Evolutionary conservation across 2,888 invertebrate species (phyloP).

Genomic region (Timema podura): DNA sequence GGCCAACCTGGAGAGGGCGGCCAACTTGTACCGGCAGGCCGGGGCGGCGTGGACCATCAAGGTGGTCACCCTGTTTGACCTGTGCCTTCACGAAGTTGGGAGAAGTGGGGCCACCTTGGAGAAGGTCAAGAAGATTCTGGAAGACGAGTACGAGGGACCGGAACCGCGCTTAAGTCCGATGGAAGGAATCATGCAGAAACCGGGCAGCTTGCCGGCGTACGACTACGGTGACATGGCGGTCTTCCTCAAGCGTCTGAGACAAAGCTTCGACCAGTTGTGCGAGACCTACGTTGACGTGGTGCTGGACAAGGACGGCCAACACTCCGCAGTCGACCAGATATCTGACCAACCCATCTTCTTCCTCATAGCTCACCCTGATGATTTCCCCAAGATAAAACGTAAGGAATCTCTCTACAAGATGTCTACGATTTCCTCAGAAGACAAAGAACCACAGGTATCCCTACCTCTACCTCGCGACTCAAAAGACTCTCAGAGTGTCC

Average conservation of each 20-base stretch:
- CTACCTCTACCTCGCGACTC: too few species aligned
- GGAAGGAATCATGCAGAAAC: conserved; percentile 30
- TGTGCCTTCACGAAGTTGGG: conserved; percentile 67
- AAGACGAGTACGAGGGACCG: conserved; percentile 29
- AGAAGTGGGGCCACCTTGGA: conserved; percentile 40
- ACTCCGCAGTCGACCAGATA: conserved; percentile 43
- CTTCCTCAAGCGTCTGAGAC: conserved; percentile 38
- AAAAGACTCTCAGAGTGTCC: not conserved
- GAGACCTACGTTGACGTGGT: conserved; percentile 50
- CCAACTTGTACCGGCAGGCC: conserved; percentile 88
- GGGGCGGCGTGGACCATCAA: conserved; percentile 89
- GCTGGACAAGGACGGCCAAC: conserved; percentile 47
- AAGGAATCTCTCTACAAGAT: conserved; percentile 36
- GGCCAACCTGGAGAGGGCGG: conserved; percentile 77
- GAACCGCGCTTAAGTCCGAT: too few species aligned
- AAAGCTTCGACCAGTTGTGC: conserved; percentile 48
- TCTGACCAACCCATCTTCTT: conserved; percentile 56
- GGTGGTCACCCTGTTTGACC: conserved; percentile 77
- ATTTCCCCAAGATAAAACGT: conserved; percentile 45
- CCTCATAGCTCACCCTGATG: conserved; percentile 54
- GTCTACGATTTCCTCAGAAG: conserved; percentile 8
- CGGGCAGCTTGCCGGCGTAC: not conserved
- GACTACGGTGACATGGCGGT: conserved; percentile 26
- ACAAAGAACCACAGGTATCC: conserved; percentile 17
- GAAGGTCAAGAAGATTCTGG: conserved; percentile 36